Conservation (phyloP, 2,113 vertebrate genomes). For the Podarcis muralis region DNA sequence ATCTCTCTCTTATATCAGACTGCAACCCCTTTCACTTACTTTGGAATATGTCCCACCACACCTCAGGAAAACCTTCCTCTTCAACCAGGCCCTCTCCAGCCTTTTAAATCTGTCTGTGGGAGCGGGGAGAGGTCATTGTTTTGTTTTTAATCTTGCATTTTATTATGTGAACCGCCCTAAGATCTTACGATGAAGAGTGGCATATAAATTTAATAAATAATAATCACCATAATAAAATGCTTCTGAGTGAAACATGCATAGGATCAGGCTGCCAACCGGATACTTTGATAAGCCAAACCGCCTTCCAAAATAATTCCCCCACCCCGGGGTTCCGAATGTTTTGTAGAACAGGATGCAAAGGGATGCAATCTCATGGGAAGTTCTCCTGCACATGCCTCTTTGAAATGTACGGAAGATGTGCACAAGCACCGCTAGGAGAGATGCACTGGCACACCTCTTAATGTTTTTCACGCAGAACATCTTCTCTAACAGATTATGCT, state of each 20-base stretch:
- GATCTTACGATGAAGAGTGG: too few relatives aligned
- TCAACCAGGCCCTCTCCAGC: too few relatives aligned
- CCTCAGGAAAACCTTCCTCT: too few relatives aligned
- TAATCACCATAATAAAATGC: not conserved
- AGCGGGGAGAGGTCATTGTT: too few relatives aligned
- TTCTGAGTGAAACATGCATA: not conserved
- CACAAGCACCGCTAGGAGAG: not conserved
- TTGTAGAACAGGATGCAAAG: not conserved
- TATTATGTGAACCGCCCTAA: too few relatives aligned
- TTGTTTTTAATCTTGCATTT: too few relatives aligned
- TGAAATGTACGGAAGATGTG: not conserved
- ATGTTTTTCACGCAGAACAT: not conserved
- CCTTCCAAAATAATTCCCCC: conserved; percentile 42
- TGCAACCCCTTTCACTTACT: not conserved
- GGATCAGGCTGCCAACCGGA: not conserved
- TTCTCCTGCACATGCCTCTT: not conserved
- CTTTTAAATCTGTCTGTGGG: too few relatives aligned
- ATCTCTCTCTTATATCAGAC: not conserved
- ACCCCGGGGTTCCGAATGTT: not conserved
- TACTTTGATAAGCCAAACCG: conserved; percentile 52
- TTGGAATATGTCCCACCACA: not conserved
- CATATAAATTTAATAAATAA: too few relatives aligned
- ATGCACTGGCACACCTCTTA: not conserved
- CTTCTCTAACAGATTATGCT: conserved; percentile 6
- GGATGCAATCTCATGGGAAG: not conserved